phyloP scores from a whole-genome alignment of 2,888 invertebrate genomes.

The Nomada ruficornis region DNA sequence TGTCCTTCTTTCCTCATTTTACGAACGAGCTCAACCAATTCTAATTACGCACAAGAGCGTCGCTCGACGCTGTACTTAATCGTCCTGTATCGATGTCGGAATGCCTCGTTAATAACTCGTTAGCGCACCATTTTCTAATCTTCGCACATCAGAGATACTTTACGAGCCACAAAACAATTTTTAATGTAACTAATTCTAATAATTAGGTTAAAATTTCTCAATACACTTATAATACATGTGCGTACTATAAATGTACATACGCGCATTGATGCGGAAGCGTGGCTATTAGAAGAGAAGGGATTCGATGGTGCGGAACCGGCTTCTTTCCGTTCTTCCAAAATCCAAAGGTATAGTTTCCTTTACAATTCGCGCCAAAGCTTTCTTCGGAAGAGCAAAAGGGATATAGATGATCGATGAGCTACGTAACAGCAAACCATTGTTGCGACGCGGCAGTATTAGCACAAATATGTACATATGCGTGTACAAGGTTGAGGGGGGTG shows the following conservation, averaged over 20 bases:
- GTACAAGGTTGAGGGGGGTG: too few relatives aligned
- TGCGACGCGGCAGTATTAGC: too few relatives aligned
- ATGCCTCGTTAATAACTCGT: slow-evolving; percentile 42
- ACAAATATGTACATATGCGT: too few relatives aligned
- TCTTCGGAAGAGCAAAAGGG: too few relatives aligned
- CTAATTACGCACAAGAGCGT: slow-evolving; percentile 69
- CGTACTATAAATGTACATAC: slow-evolving; percentile 15
- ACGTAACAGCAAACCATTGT: too few relatives aligned
- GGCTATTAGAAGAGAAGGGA: not conserved
- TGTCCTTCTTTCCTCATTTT: slow-evolving; percentile 13
- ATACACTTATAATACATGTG: not conserved
- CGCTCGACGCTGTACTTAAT: slow-evolving; percentile 48
- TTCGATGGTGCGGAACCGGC: slow-evolving; percentile 18
- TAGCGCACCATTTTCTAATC: slow-evolving; percentile 68
- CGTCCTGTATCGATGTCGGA: slow-evolving; percentile 50
- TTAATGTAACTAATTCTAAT: slow-evolving; percentile 49
- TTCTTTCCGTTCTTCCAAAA: not conserved
- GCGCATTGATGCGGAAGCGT: slow-evolving; percentile 18
- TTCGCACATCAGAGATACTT: slow-evolving; percentile 56
- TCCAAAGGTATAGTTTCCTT: too few relatives aligned
- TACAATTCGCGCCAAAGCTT: too few relatives aligned
- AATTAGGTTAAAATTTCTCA: slow-evolving; percentile 33
- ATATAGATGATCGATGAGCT: too few relatives aligned
- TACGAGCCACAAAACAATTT: slow-evolving; percentile 57
- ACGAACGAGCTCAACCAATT: slow-evolving; percentile 58